phyloP scores from a whole-genome alignment of 2,888 invertebrate genomes.

The Colostygia pectinataria region DNA sequence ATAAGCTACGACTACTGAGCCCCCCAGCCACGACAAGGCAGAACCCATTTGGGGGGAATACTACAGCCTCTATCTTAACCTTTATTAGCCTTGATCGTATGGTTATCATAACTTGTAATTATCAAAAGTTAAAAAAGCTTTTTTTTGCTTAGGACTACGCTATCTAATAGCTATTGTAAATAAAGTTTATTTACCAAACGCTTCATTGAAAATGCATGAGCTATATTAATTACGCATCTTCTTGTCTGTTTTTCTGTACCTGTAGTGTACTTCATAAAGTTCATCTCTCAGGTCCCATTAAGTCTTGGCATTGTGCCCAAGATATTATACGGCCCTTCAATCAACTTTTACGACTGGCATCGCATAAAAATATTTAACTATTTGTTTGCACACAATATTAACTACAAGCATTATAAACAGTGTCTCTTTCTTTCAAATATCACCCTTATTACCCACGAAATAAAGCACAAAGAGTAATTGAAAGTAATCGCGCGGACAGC shows the following conservation, averaged over 20 bases:
- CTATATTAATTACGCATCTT: no score
- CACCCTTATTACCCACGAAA: constrained; percentile 33
- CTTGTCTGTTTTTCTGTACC: constrained; percentile 17
- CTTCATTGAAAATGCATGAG: no score
- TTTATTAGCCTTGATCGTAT: no score
- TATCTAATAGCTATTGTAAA: no score
- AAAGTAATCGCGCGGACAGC: constrained; percentile 17
- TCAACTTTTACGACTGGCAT: constrained; percentile 77
- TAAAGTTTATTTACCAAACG: background rate
- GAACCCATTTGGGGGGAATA: no score
- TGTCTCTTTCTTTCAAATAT: constrained; percentile 34
- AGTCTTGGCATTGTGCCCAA: constrained; percentile 50
- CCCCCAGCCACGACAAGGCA: no score
- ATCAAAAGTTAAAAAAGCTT: no score
- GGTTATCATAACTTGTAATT: no score
- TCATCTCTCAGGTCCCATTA: constrained; percentile 52
- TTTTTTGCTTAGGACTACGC: no score
- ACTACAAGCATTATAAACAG: constrained; percentile 48
- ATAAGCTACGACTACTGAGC: no score
- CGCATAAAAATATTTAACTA: constrained; percentile 80
- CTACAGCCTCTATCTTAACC: no score
- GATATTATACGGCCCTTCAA: constrained; percentile 71
- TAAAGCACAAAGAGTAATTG: constrained; percentile 29
- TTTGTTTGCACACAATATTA: constrained; percentile 80
- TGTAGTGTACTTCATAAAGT: constrained; percentile 36